Base-by-base conservation (phyloP, 2,888 invertebrate genomes). In the Conistra vaccinii region DNA sequence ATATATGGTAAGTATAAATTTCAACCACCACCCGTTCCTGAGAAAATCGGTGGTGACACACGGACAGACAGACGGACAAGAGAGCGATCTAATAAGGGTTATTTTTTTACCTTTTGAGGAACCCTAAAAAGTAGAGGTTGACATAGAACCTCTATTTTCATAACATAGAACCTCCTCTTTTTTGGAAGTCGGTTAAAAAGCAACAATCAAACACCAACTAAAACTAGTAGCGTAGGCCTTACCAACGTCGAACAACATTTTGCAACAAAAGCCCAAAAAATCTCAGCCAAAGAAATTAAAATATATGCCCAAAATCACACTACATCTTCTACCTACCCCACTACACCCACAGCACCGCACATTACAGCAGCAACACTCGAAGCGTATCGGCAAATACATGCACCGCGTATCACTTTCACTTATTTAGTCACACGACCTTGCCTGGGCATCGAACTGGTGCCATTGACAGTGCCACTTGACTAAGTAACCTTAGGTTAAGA, bases 401-500 rank as follows among this genome's bases (percentile, higher is more conserved):
- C 77, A 74, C 45, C 29, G 62, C 42, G 74, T 73, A 71, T 66
- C 70, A 74, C 87, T 87, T 87, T 87, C 87, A 85, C 87, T 81
- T 78, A 65, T 83, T 81, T 82, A 77, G 82, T 78, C 69, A 80
- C 29, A 69, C 84, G 84, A 85, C 87, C 87, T 87, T 88, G 85
- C 76, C 69, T 79, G 87, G 88, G 39, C 88, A 78, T 80, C 85
- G 87, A 87, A 83, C 87, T 68, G 60, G 55, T 84, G 81, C 70
- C 87, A 87, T 85, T 87, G 88, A 86, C 88, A 88, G 66, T 86
- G 87, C 66, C 23, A 80, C 76, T 80, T 78, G 76, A 79, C 42
- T 73, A 71, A 32, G 23, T 72, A 71, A 83, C 79, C 80, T 84
- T 72, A 62, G 20, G 32, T 67, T 69, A 5, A 58, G 69, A 71